phyloP scores from a whole-genome alignment of 2,888 invertebrate species.

The Branchinecta sandiegonensis region DNA sequence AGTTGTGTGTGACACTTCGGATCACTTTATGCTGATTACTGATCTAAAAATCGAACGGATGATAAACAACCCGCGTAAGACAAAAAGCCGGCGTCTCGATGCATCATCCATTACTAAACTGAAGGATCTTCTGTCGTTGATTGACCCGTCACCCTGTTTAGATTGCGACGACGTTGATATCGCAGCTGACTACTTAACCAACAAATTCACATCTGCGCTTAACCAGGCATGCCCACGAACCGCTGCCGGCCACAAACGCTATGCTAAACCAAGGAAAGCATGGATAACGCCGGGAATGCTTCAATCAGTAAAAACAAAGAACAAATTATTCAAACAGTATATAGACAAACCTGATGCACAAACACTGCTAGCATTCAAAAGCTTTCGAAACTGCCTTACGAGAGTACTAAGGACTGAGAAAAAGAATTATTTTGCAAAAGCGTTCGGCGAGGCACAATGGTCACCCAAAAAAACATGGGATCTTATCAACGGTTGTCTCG shows the following conservation, averaged over 20 bases:
- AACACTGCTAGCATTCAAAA: neutral
- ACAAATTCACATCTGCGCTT: neutral
- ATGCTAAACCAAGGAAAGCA: neutral
- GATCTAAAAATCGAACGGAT: neutral
- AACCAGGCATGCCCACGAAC: neutral
- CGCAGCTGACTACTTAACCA: neutral
- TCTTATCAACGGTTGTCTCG: too few species aligned
- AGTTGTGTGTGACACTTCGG: neutral
- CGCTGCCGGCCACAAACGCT: neutral
- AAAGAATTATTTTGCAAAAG: neutral
- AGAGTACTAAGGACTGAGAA: neutral
- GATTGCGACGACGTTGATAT: neutral
- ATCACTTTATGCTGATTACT: neutral
- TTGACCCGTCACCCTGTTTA: neutral
- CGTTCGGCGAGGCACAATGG: neutral
- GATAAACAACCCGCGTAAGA: neutral
- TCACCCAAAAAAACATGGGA: neutral
- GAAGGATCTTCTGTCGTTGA: neutral
- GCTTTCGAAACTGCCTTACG: neutral
- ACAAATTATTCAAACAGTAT: conserved; percentile 6
- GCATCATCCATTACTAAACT: neutral
- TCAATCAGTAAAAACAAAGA: neutral
- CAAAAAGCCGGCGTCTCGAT: neutral
- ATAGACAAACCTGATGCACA: neutral
- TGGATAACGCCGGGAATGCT: neutral